Conservation (phyloP, 1,140 invertebrate genomes). For the Sinella curviseta region DNA sequence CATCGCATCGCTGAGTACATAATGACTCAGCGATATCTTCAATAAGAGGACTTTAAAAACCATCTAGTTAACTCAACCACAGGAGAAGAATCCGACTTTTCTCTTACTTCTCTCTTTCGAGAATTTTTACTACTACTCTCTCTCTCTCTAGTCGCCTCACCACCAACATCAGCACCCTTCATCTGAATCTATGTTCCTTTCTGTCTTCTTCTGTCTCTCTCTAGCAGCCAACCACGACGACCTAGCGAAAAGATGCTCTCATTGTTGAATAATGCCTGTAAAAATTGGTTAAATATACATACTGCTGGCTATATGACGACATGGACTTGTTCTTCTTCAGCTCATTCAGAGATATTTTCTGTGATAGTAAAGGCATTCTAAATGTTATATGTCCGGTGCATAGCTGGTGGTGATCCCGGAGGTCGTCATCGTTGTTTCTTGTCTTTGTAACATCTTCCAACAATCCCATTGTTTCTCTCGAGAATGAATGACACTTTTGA, state of each 20-base stretch:
- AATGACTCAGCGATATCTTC: slow-evolving; percentile 17
- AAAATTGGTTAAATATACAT: no score
- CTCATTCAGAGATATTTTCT: background rate
- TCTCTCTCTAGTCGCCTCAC: background rate
- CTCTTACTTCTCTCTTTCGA: background rate
- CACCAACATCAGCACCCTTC: background rate
- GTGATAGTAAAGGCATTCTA: background rate
- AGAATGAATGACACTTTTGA: slow-evolving; percentile 18
- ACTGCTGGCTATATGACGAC: no score
- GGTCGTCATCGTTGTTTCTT: slow-evolving; percentile 20
- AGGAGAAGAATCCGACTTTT: background rate
- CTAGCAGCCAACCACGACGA: slow-evolving; percentile 11
- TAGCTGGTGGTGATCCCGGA: slow-evolving; percentile 17
- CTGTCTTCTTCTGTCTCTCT: background rate
- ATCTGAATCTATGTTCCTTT: background rate
- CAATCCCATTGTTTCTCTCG: slow-evolving; percentile 7
- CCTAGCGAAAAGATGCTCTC: background rate
- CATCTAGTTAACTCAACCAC: background rate
- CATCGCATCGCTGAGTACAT: slow-evolving; percentile 15
- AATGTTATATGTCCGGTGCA: background rate
- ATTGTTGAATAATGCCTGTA: no score
- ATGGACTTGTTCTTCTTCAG: background rate
- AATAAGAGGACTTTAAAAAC: background rate
- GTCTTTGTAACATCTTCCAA: background rate
- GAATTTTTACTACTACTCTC: no score